Evolutionary conservation across 2,797 vertebrate species (phyloP).

Genomic region (Hydrophis major): DNA sequence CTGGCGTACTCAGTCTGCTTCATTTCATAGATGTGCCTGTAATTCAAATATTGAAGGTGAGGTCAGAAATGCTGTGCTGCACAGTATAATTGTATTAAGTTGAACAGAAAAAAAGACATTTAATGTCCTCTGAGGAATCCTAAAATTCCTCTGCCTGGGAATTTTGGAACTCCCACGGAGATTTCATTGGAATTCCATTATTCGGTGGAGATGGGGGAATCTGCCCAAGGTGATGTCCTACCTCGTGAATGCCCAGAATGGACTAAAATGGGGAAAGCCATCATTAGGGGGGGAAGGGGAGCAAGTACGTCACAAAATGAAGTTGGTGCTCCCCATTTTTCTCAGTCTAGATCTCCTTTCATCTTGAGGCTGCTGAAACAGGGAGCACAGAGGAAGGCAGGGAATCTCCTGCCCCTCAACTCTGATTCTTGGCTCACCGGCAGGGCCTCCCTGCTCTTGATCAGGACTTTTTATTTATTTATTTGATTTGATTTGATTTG

Average conservation of each 20-base stretch:
- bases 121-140: background rate
- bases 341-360: background rate
- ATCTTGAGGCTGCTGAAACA: too few species aligned
- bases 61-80: background rate
- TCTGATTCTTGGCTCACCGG: background rate
- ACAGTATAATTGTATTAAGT: background rate
- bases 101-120: background rate
- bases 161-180: background rate
- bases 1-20: slow-evolving; percentile 68
- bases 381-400: background rate
- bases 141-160: background rate
- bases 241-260: background rate
- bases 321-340: background rate
- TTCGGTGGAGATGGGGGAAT: background rate
- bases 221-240: background rate
- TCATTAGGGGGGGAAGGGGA: background rate
- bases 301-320: background rate
- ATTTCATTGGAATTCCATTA: background rate
- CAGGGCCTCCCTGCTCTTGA: too few species aligned
- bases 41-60: slow-evolving; percentile 14
- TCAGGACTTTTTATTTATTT: too few species aligned
- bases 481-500: too few species aligned
- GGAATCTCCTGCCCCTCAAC: background rate
- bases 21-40: slow-evolving; percentile 72
- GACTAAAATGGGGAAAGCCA: background rate